phyloP scores from a whole-genome alignment of 2,797 vertebrate species.

The Pseudomugil tenellus region DNA sequence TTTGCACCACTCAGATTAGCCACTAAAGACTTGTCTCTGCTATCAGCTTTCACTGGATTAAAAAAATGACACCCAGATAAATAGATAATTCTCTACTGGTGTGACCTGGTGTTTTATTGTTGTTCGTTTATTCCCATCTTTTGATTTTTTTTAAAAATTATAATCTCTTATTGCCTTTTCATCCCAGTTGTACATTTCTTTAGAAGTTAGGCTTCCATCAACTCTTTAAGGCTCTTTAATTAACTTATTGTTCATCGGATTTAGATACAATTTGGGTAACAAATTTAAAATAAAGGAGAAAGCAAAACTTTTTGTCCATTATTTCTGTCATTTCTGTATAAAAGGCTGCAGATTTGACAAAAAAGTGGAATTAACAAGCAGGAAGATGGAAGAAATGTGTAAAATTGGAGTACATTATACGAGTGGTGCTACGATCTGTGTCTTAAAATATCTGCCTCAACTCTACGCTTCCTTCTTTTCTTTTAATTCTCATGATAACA shows the following conservation, averaged over 20 bases:
- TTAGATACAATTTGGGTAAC: too few species aligned
- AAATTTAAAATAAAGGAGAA: too few species aligned
- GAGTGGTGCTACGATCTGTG: not conserved
- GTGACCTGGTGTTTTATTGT: too few species aligned
- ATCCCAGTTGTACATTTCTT: not conserved
- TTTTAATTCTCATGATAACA: not conserved
- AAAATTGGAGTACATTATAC: not conserved
- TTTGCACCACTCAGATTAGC: not conserved
- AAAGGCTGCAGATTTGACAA: not conserved
- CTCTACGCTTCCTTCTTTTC: slow-evolving; percentile 1
- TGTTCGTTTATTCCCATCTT: too few species aligned
- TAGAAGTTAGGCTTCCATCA: not conserved
- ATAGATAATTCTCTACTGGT: too few species aligned
- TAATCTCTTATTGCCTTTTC: not conserved
- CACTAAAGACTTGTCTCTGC: not conserved
- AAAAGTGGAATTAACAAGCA: not conserved
- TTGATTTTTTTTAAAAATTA: not conserved
- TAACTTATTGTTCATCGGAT: too few species aligned
- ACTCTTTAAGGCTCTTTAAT: too few species aligned
- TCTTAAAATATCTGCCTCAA: slow-evolving; percentile 32
- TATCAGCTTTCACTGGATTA: too few species aligned
- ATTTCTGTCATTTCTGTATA: not conserved
- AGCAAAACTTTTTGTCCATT: not conserved
- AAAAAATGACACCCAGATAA: too few species aligned
- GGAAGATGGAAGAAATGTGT: not conserved